phyloP scores from a whole-genome alignment of 1,140 invertebrate genomes.

The Pogonomyrmex californicus region DNA sequence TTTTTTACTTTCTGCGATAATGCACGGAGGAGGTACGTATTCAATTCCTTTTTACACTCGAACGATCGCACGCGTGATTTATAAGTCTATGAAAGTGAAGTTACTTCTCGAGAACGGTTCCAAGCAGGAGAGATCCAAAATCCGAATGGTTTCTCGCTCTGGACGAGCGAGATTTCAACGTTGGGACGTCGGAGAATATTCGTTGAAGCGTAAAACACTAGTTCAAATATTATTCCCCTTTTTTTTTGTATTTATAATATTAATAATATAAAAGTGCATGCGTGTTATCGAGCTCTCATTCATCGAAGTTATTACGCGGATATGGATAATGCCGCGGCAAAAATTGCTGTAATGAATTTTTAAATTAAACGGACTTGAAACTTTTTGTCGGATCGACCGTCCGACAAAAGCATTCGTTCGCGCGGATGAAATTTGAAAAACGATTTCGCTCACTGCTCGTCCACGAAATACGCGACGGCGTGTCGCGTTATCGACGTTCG shows the following conservation, averaged over 20 bases:
- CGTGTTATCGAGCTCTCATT: neutral
- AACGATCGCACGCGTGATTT: neutral
- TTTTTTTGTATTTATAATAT: neutral
- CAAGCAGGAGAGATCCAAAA: neutral
- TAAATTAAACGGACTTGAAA: slow-evolving; percentile 51
- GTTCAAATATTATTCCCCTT: slow-evolving; percentile 2
- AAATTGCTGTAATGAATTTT: slow-evolving; percentile 54
- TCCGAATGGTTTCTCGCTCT: neutral
- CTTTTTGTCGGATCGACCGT: slow-evolving; percentile 27
- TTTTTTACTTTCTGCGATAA: slow-evolving; percentile 68
- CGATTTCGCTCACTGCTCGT: slow-evolving; percentile 40
- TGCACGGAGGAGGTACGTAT: slow-evolving; percentile 43
- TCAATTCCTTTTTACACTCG: neutral
- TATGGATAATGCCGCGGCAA: neutral
- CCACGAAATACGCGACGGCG: slow-evolving; percentile 46
- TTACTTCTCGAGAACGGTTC: neutral
- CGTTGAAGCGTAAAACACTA: neutral
- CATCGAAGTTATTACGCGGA: neutral
- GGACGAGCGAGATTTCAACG: neutral
- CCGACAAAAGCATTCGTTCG: slow-evolving; percentile 42
- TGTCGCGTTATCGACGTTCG: slow-evolving; percentile 24
- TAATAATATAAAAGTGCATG: neutral
- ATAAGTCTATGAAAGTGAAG: neutral
- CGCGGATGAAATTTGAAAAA: slow-evolving; percentile 53
- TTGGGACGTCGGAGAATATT: neutral